Conservation (phyloP, 2,797 vertebrate genomes). For the Alosa sapidissima region DNA sequence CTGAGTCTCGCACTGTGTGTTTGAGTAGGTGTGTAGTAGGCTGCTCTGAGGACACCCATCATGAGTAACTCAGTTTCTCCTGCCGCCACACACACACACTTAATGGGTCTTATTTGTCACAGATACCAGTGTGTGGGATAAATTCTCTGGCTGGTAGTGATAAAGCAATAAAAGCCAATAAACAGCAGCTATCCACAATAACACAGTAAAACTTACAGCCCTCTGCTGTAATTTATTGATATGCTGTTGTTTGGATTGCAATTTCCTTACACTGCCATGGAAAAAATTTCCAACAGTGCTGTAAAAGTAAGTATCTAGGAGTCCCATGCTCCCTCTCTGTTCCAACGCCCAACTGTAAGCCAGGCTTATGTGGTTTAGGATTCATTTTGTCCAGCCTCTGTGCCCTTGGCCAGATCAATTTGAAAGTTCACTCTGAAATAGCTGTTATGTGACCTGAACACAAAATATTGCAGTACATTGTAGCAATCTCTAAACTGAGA, state of each 20-base stretch:
- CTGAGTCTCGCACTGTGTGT: neutral
- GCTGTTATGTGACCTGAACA: neutral
- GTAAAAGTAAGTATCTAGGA: neutral
- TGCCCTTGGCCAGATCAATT: neutral
- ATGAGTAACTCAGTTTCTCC: neutral
- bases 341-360: neutral
- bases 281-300: neutral
- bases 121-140: neutral
- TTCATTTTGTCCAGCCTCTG: neutral
- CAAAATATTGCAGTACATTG: neutral
- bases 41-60: neutral
- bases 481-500: neutral
- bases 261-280: neutral
- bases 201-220: neutral
- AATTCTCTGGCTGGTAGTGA: neutral
- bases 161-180: conserved; percentile 16
- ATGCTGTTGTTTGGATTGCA: neutral
- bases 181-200: neutral
- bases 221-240: neutral
- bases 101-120: neutral
- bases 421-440: neutral
- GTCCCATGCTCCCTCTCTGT: neutral
- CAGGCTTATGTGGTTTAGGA: neutral
- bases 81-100: neutral
- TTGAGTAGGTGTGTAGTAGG: neutral